Base-by-base conservation (phyloP, 1,140 invertebrate genomes). In the Drosophila sechellia region DNA sequence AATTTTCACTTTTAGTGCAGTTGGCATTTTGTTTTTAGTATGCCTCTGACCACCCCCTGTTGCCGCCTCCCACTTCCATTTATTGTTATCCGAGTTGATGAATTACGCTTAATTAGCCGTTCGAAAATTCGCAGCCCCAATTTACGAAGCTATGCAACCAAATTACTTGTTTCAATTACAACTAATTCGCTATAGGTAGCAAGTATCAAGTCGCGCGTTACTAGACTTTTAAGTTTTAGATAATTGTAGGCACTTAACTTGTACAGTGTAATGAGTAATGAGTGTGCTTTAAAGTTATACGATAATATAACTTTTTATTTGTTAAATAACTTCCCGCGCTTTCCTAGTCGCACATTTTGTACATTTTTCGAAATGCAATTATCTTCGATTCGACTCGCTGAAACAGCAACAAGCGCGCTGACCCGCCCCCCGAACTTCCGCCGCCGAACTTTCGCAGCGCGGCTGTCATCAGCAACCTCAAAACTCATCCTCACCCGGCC, bases 1-100 rank as follows among this genome's bases (percentile, higher is more conserved):
- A 68, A 86, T 86, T 86, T 87, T 76, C 75, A 61, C 83, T 72
- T 87, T 81, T 69, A 72, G 83, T 61, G 61, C 78, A 78, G 55
- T 81, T 81, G 60, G 73, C 81, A 72, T 57, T 79, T 84, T 42
- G 49, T 35, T 48, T n/a, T 22, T 34, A 46, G 46, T 58, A 46
- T 31, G 34, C 48, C 27, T 43, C 42, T 43, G 40, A 31, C 46
- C 54, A 4, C 17, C 35, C 20, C 4, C 20, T 13, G 2, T 11
- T 17, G 22, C 20, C 42, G 11, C 34, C 17, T 5, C 42, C 17
- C 39, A 35, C 6, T 37, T 34, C 39, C 52, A 54, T 31, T 75
- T 69, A 49, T 72, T 68, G 49, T 56, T 71, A 50, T 43, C 20
- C 54, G 60, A 61, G 59, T 77, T 68, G 78, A 75, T 86, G 81